These are phyloP conservation scores for Branchipolynoe longqiensis DNA, from an alignment of 2,888 invertebrate genomes.

Conservation along the genomic window DNA sequence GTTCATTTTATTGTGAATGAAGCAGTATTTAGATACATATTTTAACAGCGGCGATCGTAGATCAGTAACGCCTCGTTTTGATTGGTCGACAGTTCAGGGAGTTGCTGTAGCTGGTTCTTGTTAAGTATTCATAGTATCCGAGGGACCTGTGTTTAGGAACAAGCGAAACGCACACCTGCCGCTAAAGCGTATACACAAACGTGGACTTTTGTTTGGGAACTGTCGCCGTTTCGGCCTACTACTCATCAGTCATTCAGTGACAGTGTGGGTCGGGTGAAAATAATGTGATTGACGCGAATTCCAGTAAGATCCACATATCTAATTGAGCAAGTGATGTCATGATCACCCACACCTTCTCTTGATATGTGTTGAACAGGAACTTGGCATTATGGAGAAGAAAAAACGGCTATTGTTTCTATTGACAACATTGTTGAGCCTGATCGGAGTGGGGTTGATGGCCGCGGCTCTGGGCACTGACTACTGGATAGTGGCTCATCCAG, in stretches of 20 bases:
- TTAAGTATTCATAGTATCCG: neutral
- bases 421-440: conserved; percentile 90
- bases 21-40: too few relatives aligned
- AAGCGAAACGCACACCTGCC: conserved; percentile 13
- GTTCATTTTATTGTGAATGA: too few relatives aligned
- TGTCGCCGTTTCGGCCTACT: too few relatives aligned
- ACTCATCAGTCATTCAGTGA: too few relatives aligned
- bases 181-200: conserved; percentile 27
- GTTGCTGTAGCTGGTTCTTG: neutral
- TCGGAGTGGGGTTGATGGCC: conserved; percentile 89
- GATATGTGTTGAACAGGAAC: neutral
- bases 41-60: neutral
- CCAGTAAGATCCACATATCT: neutral
- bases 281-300: neutral
- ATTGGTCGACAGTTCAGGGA: neutral
- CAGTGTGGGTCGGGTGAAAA: neutral
- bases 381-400: conserved; percentile 85
- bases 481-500: conserved; percentile 90
- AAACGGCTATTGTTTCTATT: conserved; percentile 90
- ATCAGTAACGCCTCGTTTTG: neutral
- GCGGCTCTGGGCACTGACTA: conserved; percentile 92
- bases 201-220: neutral
- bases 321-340: neutral
- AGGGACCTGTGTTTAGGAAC: too few relatives aligned
- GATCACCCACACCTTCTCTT: neutral